These are phyloP conservation scores for Zalophus californianus DNA, from an alignment of 2,797 vertebrate species.

Conservation along the genomic window DNA sequence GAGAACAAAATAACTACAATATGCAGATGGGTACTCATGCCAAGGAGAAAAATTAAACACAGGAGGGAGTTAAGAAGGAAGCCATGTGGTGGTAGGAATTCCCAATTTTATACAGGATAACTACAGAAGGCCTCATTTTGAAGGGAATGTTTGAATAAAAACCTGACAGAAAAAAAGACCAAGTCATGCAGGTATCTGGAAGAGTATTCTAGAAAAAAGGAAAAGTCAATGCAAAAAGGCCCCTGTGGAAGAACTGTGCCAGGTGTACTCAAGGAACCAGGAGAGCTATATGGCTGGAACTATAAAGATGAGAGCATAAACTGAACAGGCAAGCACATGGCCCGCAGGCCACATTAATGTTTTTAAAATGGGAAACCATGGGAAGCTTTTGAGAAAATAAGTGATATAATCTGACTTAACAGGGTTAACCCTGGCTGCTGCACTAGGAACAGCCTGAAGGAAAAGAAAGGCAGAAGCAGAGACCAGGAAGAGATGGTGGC, in stretches of 20 bases:
- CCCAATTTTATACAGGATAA: not conserved
- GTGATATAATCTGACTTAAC: not conserved
- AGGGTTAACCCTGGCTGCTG: not conserved
- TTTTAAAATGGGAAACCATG: not conserved
- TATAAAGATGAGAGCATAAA: not conserved
- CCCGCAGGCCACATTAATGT: not conserved
- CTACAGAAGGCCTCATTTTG: not conserved
- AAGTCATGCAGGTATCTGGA: not conserved
- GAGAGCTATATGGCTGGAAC: no score
- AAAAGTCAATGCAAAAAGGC: not conserved
- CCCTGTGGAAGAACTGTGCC: not conserved
- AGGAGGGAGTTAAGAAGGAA: not conserved
- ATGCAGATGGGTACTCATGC: not conserved
- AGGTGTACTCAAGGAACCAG: not conserved
- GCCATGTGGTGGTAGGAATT: not conserved
- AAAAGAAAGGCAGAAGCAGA: not conserved
- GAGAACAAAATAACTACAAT: not conserved
- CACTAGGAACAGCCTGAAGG: not conserved
- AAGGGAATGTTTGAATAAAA: not conserved
- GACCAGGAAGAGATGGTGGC: not conserved
- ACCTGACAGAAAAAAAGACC: not conserved
- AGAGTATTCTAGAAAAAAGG: not conserved
- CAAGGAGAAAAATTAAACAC: not conserved
- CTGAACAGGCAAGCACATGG: no score
- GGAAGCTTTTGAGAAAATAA: not conserved